Conservation (phyloP, 2,113 vertebrate genomes). For the Boleophthalmus pectinirostris region DNA sequence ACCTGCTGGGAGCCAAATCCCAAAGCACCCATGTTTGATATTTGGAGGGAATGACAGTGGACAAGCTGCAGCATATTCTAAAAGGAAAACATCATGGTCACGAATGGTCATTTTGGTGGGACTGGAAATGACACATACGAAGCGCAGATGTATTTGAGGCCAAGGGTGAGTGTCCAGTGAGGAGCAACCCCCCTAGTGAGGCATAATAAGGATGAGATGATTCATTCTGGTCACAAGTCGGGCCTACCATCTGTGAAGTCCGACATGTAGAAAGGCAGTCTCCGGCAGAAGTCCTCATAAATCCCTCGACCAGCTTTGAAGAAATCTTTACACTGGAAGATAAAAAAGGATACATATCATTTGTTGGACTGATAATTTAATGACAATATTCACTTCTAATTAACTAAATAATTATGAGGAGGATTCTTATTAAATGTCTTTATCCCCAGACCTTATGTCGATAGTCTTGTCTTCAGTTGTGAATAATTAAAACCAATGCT, state of each 20-base stretch:
- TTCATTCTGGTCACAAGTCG: conserved; percentile 49
- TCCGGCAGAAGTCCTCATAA: conserved; percentile 89
- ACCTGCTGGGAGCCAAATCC: background rate
- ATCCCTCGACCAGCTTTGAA: conserved; percentile 90
- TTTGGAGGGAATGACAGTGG: conserved; percentile 20
- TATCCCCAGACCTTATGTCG: conserved; percentile 2
- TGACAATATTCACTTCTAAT: conserved; percentile 8
- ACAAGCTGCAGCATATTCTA: conserved; percentile 22
- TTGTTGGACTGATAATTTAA: conserved; percentile 2
- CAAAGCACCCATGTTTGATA: conserved; percentile 13
- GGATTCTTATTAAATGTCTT: conserved; percentile 12
- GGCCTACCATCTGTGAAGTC: conserved; percentile 96
- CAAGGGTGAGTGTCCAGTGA: conserved; percentile 54
- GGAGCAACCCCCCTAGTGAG: conserved; percentile 32
- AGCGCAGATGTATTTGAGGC: conserved; percentile 53
- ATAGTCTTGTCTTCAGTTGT: conserved; percentile 2
- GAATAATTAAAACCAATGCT: conserved; percentile 7
- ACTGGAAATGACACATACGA: conserved; percentile 48
- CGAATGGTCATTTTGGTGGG: conserved; percentile 20
- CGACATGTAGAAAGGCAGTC: conserved; percentile 89
- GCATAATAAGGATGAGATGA: conserved; percentile 53
- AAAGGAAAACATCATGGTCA: conserved; percentile 17
- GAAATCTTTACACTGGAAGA: conserved; percentile 78
- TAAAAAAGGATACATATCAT: conserved; percentile 21
- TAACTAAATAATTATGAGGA: background rate